phyloP scores from a whole-genome alignment of 2,113 vertebrate species.

The Rhabdornis inornatus region DNA sequence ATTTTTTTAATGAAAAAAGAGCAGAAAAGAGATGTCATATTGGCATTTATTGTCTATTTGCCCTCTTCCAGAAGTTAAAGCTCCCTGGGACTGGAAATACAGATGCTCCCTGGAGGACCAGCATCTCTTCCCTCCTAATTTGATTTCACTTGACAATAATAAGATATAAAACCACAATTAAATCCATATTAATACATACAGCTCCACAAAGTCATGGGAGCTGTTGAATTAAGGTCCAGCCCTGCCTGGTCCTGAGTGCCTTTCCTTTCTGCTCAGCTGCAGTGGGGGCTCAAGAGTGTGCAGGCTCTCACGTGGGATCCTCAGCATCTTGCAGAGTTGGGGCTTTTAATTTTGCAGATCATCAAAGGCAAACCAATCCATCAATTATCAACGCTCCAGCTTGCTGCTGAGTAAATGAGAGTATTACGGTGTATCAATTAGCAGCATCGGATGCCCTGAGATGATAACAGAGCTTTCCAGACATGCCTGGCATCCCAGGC shows the following conservation, averaged over 20 bases:
- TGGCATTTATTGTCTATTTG: neutral
- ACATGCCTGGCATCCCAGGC: neutral
- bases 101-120: neutral
- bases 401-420: conserved; percentile 52
- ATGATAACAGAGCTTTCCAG: neutral
- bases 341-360: conserved; percentile 63
- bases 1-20: neutral
- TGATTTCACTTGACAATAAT: conserved; percentile 35
- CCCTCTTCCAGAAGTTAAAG: neutral
- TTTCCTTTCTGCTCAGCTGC: neutral
- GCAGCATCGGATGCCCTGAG: conserved; percentile 15
- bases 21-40: neutral
- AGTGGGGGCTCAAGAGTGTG: neutral
- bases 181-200: conserved; percentile 21
- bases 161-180: conserved; percentile 27
- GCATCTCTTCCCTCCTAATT: conserved; percentile 36
- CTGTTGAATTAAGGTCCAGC: conserved; percentile 21
- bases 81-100: neutral
- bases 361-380: conserved; percentile 60
- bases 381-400: conserved; percentile 64
- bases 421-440: conserved; percentile 46
- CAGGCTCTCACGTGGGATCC: neutral
- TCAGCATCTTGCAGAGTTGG: neutral
- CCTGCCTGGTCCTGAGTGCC: neutral
- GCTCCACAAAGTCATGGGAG: neutral